Evolutionary conservation across 2,888 invertebrate species (phyloP).

Genomic region (Phymatocera aterrima): DNA sequence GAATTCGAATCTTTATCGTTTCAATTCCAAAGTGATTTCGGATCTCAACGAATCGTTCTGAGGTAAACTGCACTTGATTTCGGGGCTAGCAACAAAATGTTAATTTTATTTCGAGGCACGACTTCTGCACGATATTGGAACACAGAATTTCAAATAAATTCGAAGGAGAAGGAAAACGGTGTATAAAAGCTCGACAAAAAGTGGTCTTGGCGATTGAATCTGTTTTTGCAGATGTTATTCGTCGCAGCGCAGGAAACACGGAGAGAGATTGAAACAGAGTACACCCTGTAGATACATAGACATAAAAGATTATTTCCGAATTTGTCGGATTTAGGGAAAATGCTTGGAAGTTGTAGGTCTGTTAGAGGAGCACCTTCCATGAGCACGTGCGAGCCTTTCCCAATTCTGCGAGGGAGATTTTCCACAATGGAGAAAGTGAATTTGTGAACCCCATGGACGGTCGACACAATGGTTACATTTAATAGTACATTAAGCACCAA

Average conservation of each 20-base stretch:
- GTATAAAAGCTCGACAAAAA: too few relatives aligned
- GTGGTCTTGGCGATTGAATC: neutral
- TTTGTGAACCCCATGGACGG: constrained; percentile 68
- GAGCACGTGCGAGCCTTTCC: constrained; percentile 41
- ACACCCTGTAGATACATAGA: neutral
- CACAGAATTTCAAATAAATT: too few relatives aligned
- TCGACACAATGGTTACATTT: constrained; percentile 71
- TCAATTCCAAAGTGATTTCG: too few relatives aligned
- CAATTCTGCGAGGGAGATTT: constrained; percentile 44
- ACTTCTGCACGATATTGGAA: too few relatives aligned
- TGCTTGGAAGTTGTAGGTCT: neutral
- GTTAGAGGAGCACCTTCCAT: constrained; percentile 12
- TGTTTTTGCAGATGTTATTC: neutral
- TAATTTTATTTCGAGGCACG: too few relatives aligned
- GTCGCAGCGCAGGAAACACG: neutral
- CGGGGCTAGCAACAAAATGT: too few relatives aligned
- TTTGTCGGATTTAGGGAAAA: constrained; percentile 55
- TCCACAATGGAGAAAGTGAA: constrained; percentile 65
- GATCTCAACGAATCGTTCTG: too few relatives aligned
- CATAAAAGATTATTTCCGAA: constrained; percentile 61
- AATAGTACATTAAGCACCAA: constrained; percentile 72
- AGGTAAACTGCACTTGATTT: too few relatives aligned
- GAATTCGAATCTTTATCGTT: too few relatives aligned
- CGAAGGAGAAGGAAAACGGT: too few relatives aligned
- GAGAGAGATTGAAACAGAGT: neutral